These are phyloP conservation scores for Trichopoda pennipes DNA, from an alignment of 2,888 invertebrate species.

Conservation along the genomic window DNA sequence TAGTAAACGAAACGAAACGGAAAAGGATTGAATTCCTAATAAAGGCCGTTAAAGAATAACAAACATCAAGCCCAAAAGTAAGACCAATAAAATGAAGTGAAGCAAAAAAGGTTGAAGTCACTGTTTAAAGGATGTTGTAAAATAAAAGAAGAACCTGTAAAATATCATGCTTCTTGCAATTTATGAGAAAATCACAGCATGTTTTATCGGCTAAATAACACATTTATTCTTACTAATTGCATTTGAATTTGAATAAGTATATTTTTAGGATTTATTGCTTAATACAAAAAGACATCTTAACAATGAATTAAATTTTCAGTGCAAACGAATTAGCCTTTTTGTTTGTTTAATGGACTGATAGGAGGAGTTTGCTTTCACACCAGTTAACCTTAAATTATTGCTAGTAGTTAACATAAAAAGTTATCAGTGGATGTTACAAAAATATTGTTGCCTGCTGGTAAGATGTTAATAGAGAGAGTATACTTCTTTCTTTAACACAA, in stretches of 20 bases:
- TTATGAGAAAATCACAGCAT: conserved; percentile 64
- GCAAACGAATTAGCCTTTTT: too few species aligned
- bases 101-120: background rate
- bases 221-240: conserved; percentile 38
- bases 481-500: too few species aligned
- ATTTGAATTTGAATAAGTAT: background rate
- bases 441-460: too few species aligned
- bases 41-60: conserved; percentile 33
- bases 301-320: too few species aligned
- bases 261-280: background rate
- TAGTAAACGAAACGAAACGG: conserved; percentile 26
- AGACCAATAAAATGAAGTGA: background rate
- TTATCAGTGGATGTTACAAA: too few species aligned
- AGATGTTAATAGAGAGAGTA: too few species aligned
- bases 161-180: conserved; percentile 52
- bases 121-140: conserved; percentile 9
- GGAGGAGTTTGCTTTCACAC: too few species aligned
- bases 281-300: too few species aligned
- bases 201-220: conserved; percentile 48
- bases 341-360: too few species aligned
- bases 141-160: conserved; percentile 31
- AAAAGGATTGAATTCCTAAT: conserved; percentile 49
- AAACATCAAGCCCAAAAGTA: background rate
- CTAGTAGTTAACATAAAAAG: too few species aligned
- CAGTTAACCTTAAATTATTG: too few species aligned